A percentile compares a stretch with the other conserved stretches of the same genome.
These are phyloP conservation scores for Drosophila miranda DNA, from an alignment of 1,140 invertebrate species.

Conservation along the genomic window DNA sequence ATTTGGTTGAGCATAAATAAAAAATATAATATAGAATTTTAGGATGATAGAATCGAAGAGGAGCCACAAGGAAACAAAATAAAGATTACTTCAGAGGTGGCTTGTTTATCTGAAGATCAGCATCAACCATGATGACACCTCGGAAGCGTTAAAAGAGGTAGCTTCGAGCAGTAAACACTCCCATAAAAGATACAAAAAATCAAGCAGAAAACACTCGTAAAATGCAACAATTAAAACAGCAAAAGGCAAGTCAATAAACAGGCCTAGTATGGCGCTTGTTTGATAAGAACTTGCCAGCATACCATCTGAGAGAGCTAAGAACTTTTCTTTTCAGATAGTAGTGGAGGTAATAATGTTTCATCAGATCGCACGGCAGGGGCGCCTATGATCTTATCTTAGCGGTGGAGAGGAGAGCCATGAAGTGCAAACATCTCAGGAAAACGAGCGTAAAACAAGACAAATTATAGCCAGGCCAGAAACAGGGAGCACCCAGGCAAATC, in stretches of 20 bases:
- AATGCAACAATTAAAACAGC: slow-evolving; percentile 8
- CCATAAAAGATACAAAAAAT: neutral
- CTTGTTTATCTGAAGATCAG: too few species aligned
- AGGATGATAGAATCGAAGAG: too few species aligned
- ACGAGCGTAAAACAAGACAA: slow-evolving; percentile 60
- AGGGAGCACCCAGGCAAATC: too few species aligned
- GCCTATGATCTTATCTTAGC: slow-evolving; percentile 39
- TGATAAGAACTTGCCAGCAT: slow-evolving; percentile 35
- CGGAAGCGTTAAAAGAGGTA: too few species aligned
- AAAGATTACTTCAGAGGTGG: too few species aligned
- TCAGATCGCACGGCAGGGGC: neutral
- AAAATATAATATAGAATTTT: too few species aligned
- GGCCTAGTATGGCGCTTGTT: slow-evolving; percentile 19
- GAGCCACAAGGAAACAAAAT: too few species aligned
- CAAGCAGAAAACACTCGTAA: slow-evolving; percentile 23
- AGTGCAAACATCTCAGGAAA: slow-evolving; percentile 38
- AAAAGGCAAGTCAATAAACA: slow-evolving; percentile 34
- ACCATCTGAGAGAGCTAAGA: neutral
- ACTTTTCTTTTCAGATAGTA: neutral
- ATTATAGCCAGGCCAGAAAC: slow-evolving; percentile 43
- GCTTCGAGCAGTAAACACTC: slow-evolving; percentile 2
- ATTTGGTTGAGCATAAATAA: too few species aligned
- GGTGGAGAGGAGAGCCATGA: neutral
- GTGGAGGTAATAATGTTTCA: slow-evolving; percentile 5
- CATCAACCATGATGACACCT: too few species aligned